Conservation (phyloP, 30 jellyfish, hydroid and myxozoan genomes). For the Turritopsis rubra region DNA sequence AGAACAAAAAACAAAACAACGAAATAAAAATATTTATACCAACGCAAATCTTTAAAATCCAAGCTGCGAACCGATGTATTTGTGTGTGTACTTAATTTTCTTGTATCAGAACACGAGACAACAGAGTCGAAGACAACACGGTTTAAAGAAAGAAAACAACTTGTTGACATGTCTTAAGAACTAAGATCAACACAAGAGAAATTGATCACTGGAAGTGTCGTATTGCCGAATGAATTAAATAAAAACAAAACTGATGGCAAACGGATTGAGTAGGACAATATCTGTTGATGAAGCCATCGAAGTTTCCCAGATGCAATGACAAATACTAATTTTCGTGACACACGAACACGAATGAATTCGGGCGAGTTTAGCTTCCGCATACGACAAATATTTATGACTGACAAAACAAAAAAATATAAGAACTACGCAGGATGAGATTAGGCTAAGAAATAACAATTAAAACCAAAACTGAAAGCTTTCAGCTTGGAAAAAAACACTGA, state of each 20-base stretch:
- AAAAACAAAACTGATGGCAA: neutral
- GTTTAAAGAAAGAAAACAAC: neutral
- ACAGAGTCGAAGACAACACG: neutral
- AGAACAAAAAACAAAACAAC: neutral
- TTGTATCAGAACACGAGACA: neutral
- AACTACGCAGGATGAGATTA: no score
- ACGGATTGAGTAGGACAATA: no score
- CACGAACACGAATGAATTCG: neutral
- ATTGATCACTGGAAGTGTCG: neutral
- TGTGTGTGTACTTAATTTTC: neutral
- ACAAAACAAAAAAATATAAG: no score
- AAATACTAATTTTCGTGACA: no score
- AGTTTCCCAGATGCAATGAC: neutral
- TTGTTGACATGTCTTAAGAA: neutral
- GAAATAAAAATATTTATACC: neutral
- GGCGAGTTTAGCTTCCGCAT: neutral
- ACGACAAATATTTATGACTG: neutral
- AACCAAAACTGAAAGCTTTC: no score
- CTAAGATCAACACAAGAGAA: neutral
- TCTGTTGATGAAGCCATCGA: no score
- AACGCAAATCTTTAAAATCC: neutral
- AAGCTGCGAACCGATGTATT: neutral
- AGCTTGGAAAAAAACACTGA: no score
- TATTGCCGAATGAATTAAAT: neutral
- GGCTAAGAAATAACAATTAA: no score